A percentile compares a stretch with the other conserved stretches of the same genome.
These are phyloP conservation scores for Apaloderma vittatum DNA, from an alignment of 2,113 vertebrate species.

Conservation along the genomic window DNA sequence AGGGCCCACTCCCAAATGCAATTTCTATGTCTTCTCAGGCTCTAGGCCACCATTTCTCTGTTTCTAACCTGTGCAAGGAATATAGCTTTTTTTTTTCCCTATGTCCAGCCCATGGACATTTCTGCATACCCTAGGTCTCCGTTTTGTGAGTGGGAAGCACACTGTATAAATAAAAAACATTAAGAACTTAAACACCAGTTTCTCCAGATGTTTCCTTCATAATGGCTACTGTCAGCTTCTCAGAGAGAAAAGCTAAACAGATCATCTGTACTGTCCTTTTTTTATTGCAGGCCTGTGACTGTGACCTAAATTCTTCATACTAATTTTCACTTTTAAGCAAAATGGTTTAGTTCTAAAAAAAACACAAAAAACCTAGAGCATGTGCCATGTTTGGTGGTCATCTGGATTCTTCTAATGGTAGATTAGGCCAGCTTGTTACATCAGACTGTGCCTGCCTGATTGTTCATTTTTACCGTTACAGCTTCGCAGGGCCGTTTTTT, in stretches of 20 bases:
- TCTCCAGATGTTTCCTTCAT: neutral
- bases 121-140: accelerated
- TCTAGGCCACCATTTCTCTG: accelerated
- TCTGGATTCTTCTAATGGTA: neutral
- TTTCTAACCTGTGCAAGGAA: neutral
- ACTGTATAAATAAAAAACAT: neutral
- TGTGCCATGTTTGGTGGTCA: neutral
- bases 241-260: neutral
- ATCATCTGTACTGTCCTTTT: neutral
- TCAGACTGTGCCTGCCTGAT: neutral
- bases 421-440: neutral
- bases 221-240: neutral
- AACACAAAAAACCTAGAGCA: neutral
- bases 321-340: neutral
- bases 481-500: neutral
- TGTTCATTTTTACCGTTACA: neutral
- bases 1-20: accelerated
- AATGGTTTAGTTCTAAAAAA: neutral
- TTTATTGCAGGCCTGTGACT: neutral
- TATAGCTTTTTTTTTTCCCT: neutral
- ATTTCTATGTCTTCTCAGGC: no score
- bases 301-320: neutral
- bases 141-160: neutral
- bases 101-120: neutral
- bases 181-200: neutral